Evolutionary conservation across 1,140 invertebrate genomes (phyloP).

Genomic region (Caenorhabditis latens): DNA sequence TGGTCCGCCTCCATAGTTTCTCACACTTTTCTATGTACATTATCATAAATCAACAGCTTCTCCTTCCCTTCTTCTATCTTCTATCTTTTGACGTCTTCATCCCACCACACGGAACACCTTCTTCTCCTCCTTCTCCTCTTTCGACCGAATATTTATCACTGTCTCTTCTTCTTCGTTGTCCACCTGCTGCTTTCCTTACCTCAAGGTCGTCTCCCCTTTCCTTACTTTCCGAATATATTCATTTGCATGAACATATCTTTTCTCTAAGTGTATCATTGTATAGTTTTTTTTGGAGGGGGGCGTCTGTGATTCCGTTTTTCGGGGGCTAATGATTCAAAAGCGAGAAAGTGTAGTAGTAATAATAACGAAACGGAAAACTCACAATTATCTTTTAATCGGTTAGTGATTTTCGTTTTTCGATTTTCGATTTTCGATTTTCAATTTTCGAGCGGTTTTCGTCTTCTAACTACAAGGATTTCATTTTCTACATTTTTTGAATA

Average conservation of each 20-base stretch:
- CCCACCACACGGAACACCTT: conserved; percentile 21
- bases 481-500: background rate
- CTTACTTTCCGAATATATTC: conserved; percentile 51
- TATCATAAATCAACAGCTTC: conserved; percentile 50
- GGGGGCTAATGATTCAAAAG: too few relatives aligned
- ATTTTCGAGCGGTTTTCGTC: background rate
- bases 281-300: background rate
- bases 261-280: conserved; percentile 14
- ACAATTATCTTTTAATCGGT: background rate
- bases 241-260: conserved; percentile 51
- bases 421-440: background rate
- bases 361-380: conserved; percentile 30
- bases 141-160: conserved; percentile 27
- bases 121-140: background rate
- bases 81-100: background rate
- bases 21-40: conserved; percentile 12
- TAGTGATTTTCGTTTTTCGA: background rate
- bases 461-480: background rate
- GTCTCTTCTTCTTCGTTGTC: background rate
- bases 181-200: conserved; percentile 49
- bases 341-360: background rate
- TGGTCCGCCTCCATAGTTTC: background rate
- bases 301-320: too few relatives aligned
- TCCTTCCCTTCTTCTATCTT: background rate
- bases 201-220: conserved; percentile 38